Evolutionary conservation across 2,113 vertebrate species (phyloP), one percentile per base, ranked within the genome.

Genomic region (Corvus moneduloides): DNA sequence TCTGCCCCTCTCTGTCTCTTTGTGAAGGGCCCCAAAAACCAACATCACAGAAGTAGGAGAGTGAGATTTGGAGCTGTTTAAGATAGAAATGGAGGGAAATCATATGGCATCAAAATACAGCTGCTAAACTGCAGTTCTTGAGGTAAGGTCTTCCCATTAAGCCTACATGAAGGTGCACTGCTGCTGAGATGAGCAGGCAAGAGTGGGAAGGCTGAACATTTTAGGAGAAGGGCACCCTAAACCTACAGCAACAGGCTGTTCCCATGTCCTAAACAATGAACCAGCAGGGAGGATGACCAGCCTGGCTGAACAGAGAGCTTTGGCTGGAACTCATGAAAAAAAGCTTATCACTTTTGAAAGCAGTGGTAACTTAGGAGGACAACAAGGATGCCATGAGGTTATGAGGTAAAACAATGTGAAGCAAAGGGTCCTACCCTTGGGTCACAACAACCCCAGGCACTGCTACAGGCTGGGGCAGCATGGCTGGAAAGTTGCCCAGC

Each of bases 201-300:
- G 7, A 44, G 13, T 10, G 7, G n/a, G n/a, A 75, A 43, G 20
- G 69, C 4, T 48, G 51, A 56, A 24, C 4, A 22, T 33, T 19
- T 44, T 41, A 14, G 1, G 3, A 4, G 8, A 35, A 69, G 15
- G 13, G 69, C 51, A n/a, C 35, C 22, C 58, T 46, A 48, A 26
- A 71, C 13, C 13, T 5, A 2, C 22, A 76, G 39, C 51, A 81
- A 27, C 13, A 59, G 56, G 22, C 32, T 7, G 14, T 54, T 51
- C 26, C 18, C 26, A 12, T 48, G 16, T 30, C 51, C 63, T n/a
- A 21, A 58, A 71, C 21, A 26, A 30, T 3, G 5, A 81, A 20
- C 13, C 6, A 32, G 26, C 7, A 19, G 30, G 56, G 11, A 80
- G 9, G 11, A 22, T 0, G 0, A 51, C 10, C 4, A 18, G 7